phyloP scores from a whole-genome alignment of 2,888 invertebrate genomes.

The Sesamia inferens region DNA sequence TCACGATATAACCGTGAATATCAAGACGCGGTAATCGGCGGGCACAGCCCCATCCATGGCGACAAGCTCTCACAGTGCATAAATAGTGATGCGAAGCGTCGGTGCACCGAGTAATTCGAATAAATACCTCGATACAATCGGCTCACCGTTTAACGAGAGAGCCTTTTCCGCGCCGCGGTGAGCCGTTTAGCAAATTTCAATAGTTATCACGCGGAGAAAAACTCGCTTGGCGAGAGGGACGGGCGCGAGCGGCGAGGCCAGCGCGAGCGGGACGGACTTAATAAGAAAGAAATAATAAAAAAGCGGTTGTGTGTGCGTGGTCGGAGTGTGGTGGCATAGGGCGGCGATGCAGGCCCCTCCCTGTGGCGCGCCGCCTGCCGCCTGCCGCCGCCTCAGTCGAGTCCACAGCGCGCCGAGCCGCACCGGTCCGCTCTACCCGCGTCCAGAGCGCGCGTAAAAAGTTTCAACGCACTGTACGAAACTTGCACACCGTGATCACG shows the following conservation, averaged over 20 bases:
- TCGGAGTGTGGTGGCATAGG: constrained; percentile 88
- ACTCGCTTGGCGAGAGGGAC: constrained; percentile 84
- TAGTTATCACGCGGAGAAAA: constrained; percentile 90
- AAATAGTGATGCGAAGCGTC: constrained; percentile 83
- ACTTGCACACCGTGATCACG: constrained; percentile 79
- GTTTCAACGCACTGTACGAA: constrained; percentile 82
- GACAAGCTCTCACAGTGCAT: constrained; percentile 76
- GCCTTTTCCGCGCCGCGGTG: constrained; percentile 89
- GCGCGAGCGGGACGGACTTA: constrained; percentile 85
- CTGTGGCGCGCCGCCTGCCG: constrained; percentile 83
- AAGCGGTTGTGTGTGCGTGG: constrained; percentile 88
- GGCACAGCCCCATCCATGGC: constrained; percentile 68
- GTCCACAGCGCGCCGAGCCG: constrained; percentile 84
- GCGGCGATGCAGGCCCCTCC: constrained; percentile 89
- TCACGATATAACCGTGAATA: constrained; percentile 75
- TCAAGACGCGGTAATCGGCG: constrained; percentile 73
- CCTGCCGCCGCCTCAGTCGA: constrained; percentile 86
- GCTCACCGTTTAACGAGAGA: constrained; percentile 89
- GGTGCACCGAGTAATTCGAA: constrained; percentile 83
- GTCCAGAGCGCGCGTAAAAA: constrained; percentile 85
- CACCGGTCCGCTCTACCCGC: constrained; percentile 81
- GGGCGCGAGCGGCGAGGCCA: constrained; percentile 70
- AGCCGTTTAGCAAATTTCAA: constrained; percentile 90
- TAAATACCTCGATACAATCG: constrained; percentile 88
- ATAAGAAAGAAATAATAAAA: constrained; percentile 90